Evolutionary conservation across 1,140 invertebrate species (phyloP), one percentile per base, ranked within the genome.

Genomic region (Augochlora pura): DNA sequence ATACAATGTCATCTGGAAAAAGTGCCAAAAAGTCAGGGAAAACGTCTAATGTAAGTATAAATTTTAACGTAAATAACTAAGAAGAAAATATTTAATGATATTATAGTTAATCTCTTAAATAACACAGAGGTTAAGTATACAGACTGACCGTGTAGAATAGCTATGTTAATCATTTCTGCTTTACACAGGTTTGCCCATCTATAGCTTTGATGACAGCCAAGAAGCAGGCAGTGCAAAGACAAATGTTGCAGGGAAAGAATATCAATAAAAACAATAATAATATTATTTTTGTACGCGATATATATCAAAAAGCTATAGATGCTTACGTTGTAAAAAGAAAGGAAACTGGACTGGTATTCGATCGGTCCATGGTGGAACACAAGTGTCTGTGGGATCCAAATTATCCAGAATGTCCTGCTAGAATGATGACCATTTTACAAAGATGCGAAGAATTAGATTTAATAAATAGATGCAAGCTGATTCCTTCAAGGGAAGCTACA

Each of bases 371-470:
- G 97, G 88, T 93, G 1, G 94, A 97, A 69, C 97, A 98, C 88
- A 87, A 91, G 23, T 98, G 97, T 89, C 91, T 96, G 0, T 98
- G 97, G 97, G 97, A 98, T 92, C 83, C 93, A 8, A 94, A 95
- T 68, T 97, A 98, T 93, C 96, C 96, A 5, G 98, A 99, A 91
- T 95, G 95, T 86, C 97, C 97, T 0, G 95, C 96, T 70, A 94
- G 98, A 86, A 95, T 97, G 63, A 94, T 93, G 9, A 91, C 92
- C 73, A 93, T 97, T 59, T 91, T 97, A n/a, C 93, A 97, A 63
- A 95, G 96, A 77, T 97, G 97, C 84, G 90, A 94, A 73, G 95
- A 97, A 87, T 91, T 97, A 46, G 95, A 95, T 21, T 92, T 98
- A 57, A 91, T 97, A 38, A 93, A 96, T 16, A 93, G 96, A 78